Evolutionary conservation across 2,797 vertebrate species (phyloP), one percentile per base, ranked within the genome.

Genomic region (Gambusia yucatana): DNA sequence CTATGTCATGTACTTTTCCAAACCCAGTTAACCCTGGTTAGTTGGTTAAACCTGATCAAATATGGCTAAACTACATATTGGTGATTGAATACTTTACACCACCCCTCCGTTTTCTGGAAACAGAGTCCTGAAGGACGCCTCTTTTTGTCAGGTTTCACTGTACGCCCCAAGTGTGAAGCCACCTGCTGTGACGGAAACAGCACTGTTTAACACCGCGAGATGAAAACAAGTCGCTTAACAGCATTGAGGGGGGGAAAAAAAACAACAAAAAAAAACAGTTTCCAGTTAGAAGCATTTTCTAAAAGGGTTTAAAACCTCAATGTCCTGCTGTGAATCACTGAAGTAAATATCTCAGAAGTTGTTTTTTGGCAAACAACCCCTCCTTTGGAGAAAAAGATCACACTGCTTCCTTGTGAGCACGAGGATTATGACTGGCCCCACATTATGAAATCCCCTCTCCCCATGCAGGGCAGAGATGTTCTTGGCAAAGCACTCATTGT

Each of bases 321-420:
- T 63, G 61, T 44, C 69, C 17, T 43, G 44, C 61, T 79, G 70
- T 20, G 74, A 83, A 76, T 79, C 81, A 67, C 52, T 17, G 47
- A 50, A 77, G 74, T 57, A 46, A 76, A 72, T 76, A 76, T 77
- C 74, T 72, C 25, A 47, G 65, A 72, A 72, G 46, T 41, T 74
- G 47, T 20, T 50, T 25, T 28, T 67, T 3, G 14, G 63, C 77
- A 84, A 80, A 63, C 72, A 77, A 77, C 59, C 67, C 48, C n/a
- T 77, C 52, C 55, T 85, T 63, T 73, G 77, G 73, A 70, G 77
- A 84, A 86, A 82, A 89, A 77, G 81, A 87, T 77, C 84, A 52
- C 75, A 43, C 72, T 75, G 74, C 80, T 72, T 84, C 78, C 30
- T 74, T 83, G 78, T 77, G 77, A 84, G 77, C 77, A 43, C 30